Base-by-base conservation (phyloP, 2,888 invertebrate species). In the Caenorhabditis afra region DNA sequence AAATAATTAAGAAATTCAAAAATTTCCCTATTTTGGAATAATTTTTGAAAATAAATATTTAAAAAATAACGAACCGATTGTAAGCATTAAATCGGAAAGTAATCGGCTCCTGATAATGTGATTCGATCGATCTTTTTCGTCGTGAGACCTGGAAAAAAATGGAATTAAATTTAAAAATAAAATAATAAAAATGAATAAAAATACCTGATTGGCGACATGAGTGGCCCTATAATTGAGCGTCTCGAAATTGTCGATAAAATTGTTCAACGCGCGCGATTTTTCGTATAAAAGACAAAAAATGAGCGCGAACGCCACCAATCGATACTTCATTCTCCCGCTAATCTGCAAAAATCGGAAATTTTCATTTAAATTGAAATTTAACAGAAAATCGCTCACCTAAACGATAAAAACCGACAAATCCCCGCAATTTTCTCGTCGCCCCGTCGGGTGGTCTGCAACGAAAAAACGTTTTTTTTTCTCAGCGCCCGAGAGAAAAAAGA, bases 191-290 rank as follows among this genome's bases (percentile, higher is more conserved):
- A 22, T 8, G 44, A 57, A 47, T 14, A 41, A 18, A 10, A 7
- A 35, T 16, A 79, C 74, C 62, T 79, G 74, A 57, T 55, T 74
- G 16, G 67, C 76, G 35, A 73, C 67, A 52, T 74, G 75, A 5
- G 61, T 74, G 45, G 83, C 70, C 12, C 75, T 62, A 71, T 89
- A 89, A 64, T 77, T 89, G 44, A 89, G 76, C 23, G 87, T 84
- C 50, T 89, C 87, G 71, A 81, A 89, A 23, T 84, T 81, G 70
- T 89, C 89, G 23, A 89, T 86, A 49, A 86, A 89, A 73, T 86
- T 87, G 79, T 88, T 89, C 37, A 78, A 45, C 37, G 41, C 57
- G n/a, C 35, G n/a, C 14, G 47, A 41, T 62, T 59, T 47, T 23
- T 71, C 71, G 57, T 64, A 71, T 23, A 71, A 57, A 49, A 71